Evolutionary conservation across 2,888 invertebrate species (phyloP), one percentile per base, ranked within the genome.

Genomic region (Bellardia bayeri): DNA sequence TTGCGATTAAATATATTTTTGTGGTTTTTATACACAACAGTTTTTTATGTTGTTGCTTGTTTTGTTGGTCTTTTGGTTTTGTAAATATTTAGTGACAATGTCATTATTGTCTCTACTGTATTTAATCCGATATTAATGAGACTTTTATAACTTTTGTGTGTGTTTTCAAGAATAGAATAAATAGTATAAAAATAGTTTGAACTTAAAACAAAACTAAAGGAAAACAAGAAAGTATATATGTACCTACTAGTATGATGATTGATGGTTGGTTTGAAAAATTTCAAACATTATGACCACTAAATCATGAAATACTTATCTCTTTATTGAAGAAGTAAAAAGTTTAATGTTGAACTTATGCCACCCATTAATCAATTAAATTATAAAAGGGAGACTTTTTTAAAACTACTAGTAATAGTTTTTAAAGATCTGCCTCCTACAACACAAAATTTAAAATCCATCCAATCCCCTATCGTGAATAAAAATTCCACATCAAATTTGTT

Each of bases 41-140:
- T 71, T 75, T 66, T 58, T 68, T 68, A 13, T 66, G 37, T 49
- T 68, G 5, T 30, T 61, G 23, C 16, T 82, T 76, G 74, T 84
- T 81, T 81, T 81, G 80, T 74, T 87, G 76, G 81, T 82, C 64
- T 75, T 82, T 69, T 64, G 84, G 81, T 87, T 87, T 81, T 82
- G 74, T 82, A 87, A 85, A 87, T 85, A 87, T 82, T 87, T 85
- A 82, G 82, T 87, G 85, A 85, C 87, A 87, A 82, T 87, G 85
- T 87, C 85, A 82, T 87, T 87, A 87, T 87, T 85, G 82, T 87
- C 84, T 87, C 84, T 69, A 82, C 58, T 82, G 42, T 79, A 86
- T 89, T 90, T 90, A 90, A 90, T 90, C 89, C 90, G 82, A 89
- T 89, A 90, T 90, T 90, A 90, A 90, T 89, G 90, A 90, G 89